Evolutionary conservation across 2,113 vertebrate genomes (phyloP).

Genomic region (Scophthalmus maximus): DNA sequence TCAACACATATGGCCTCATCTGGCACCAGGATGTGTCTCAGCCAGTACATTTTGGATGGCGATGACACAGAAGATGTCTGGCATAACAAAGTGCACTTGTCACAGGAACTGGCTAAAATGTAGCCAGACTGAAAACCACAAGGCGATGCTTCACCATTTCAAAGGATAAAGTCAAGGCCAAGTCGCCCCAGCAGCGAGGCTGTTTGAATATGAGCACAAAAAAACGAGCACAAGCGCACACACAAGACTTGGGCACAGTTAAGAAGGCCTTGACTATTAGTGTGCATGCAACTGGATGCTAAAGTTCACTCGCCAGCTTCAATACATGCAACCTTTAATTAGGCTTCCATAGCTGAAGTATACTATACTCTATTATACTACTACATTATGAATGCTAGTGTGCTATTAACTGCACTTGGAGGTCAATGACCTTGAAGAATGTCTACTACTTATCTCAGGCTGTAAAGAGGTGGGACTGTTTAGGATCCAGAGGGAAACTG

Average conservation of each 20-base stretch:
- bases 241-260: constrained; percentile 16
- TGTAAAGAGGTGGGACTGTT: constrained; percentile 23
- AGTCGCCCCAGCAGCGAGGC: constrained; percentile 29
- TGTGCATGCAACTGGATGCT: constrained; percentile 39
- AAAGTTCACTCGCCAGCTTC: constrained; percentile 31
- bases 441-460: constrained; percentile 30
- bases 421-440: constrained; percentile 49
- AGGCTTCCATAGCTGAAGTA: constrained; percentile 23
- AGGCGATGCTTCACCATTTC: constrained; percentile 26
- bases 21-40: constrained; percentile 61
- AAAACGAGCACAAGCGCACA: constrained; percentile 4
- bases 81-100: constrained; percentile 50
- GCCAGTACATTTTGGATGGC: constrained; percentile 29
- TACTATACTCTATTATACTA: background rate
- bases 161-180: constrained; percentile 52
- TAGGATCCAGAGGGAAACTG: constrained; percentile 40
- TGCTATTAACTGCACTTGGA: constrained; percentile 45
- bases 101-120: constrained; percentile 54
- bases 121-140: constrained; percentile 52
- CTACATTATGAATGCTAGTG: constrained; percentile 3
- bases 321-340: constrained; percentile 29
- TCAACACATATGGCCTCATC: constrained; percentile 40
- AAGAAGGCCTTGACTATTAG: constrained; percentile 25
- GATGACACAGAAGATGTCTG: constrained; percentile 67
- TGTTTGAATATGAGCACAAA: constrained; percentile 19